Evolutionary conservation across 2,113 vertebrate species (phyloP), one percentile per base, ranked within the genome.

Genomic region (Mobula hypostoma): DNA sequence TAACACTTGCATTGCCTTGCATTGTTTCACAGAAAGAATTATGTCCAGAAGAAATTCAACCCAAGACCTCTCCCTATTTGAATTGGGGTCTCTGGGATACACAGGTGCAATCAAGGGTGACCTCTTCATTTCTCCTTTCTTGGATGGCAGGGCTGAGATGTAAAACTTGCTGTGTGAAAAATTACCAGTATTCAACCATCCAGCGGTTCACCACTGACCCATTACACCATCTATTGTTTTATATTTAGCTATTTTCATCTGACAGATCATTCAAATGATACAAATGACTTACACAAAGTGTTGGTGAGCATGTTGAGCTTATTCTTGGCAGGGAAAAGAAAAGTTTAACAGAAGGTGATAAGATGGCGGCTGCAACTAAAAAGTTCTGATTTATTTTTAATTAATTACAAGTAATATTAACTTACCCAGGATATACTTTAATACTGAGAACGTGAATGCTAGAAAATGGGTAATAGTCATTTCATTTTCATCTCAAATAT

Each of bases 61-160:
- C 61, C 58, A 88, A 56, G 58, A 66, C 85, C 85, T 66, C n/a
- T 88, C 85, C 85, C 61, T 66, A 17, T 66, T 29, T 90, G 63
- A 66, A 63, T 14, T 90, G 61, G 61, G 29, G 6, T 17, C 61
- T 66, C 61, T 66, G 85, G 63, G 61, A 63, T 90, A 66, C 61
- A n/a, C 7, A 17, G 61, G n/a, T 66, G 85, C n/a, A 88, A 66
- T 32, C 58, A 66, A 19, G 61, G 61, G 61, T 66, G 85, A 88
- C 85, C n/a, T n/a, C n/a, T 90, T 90, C 68, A 90, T 32, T 90
- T 68, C 58, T 68, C 61, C 85, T 17, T 90, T 90, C 85, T 61
- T 17, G n/a, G 85, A 68, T 9, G 27, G 14, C 61, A 90, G 14
- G 58, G n/a, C 66, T 90, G 85, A 32, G 63, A 66, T 66, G 29